Percentiles rank a stretch among this genome's conserved stretches.
These are phyloP conservation scores for Oxyruncus cristatus DNA, from an alignment of 2,113 vertebrate genomes.

Conservation along the genomic window DNA sequence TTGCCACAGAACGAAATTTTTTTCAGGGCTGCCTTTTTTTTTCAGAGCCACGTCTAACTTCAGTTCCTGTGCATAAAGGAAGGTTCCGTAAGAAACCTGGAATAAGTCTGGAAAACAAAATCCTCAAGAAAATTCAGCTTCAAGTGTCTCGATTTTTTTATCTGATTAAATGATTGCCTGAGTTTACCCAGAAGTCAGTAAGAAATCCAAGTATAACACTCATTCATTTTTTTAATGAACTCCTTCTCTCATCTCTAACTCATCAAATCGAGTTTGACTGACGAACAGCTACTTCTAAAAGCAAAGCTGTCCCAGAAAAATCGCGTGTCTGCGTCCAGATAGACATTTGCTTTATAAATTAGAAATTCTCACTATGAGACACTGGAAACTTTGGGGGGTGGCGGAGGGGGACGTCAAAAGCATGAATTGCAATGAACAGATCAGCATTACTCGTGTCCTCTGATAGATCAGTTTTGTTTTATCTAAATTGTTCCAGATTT, in stretches of 20 bases:
- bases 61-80: neutral
- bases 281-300: neutral
- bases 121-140: neutral
- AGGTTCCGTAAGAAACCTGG: neutral
- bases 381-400: neutral
- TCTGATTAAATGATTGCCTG: neutral
- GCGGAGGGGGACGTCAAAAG: neutral
- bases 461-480: neutral
- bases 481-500: neutral
- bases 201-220: neutral
- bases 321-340: rapidly evolving
- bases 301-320: neutral
- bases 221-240: neutral
- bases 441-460: neutral
- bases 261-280: neutral
- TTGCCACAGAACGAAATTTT: neutral
- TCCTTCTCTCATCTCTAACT: neutral
- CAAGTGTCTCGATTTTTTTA: neutral
- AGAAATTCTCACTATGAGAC: neutral
- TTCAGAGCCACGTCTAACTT: neutral
- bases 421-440: neutral
- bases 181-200: neutral
- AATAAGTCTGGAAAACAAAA: neutral
- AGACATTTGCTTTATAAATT: neutral
- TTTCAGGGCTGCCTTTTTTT: neutral